Percentiles rank a stretch among this genome's conserved stretches.
Conservation (phyloP, 2,113 vertebrate species). For the Chionomys nivalis region DNA sequence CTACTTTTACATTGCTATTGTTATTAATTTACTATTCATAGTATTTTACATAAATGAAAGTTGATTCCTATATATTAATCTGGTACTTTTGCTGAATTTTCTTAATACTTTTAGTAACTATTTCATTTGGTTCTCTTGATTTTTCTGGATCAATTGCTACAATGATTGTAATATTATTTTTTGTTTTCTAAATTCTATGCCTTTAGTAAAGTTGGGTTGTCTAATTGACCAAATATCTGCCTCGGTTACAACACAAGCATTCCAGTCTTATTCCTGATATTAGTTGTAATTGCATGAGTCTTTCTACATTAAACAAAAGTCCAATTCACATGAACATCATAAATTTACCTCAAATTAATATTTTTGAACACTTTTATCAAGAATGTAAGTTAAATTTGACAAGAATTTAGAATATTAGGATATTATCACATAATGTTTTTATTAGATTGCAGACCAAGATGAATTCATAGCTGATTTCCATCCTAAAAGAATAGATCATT, state of each 20-base stretch:
- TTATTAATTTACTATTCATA: slow-evolving; percentile 3
- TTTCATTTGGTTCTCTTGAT: slow-evolving; percentile 12
- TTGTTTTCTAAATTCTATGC: slow-evolving; percentile 17
- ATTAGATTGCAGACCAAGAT: background rate
- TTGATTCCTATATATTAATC: slow-evolving; percentile 36
- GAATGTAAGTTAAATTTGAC: slow-evolving; percentile 40
- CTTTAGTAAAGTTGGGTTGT: background rate
- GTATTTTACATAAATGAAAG: slow-evolving; percentile 10
- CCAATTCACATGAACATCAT: background rate
- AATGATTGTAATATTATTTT: background rate
- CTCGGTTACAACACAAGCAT: background rate
- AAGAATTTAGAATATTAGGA: slow-evolving; percentile 11
- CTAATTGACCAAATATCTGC: slow-evolving; percentile 11
- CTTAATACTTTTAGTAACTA: slow-evolving; percentile 10
- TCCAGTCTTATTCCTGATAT: background rate
- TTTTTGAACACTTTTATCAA: slow-evolving; percentile 46
- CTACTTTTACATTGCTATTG: slow-evolving; percentile 6
- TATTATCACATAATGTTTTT: background rate
- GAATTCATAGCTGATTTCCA: background rate
- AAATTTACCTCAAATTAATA: slow-evolving; percentile 23
- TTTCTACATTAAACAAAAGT: background rate
- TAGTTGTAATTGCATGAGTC: background rate
- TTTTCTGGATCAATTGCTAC: slow-evolving; percentile 25
- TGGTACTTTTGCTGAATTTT: slow-evolving; percentile 27
- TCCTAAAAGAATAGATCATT: slow-evolving; percentile 11